These are phyloP conservation scores for Linepithema humile DNA, from an alignment of 1,140 invertebrate species.

Conservation along the genomic window DNA sequence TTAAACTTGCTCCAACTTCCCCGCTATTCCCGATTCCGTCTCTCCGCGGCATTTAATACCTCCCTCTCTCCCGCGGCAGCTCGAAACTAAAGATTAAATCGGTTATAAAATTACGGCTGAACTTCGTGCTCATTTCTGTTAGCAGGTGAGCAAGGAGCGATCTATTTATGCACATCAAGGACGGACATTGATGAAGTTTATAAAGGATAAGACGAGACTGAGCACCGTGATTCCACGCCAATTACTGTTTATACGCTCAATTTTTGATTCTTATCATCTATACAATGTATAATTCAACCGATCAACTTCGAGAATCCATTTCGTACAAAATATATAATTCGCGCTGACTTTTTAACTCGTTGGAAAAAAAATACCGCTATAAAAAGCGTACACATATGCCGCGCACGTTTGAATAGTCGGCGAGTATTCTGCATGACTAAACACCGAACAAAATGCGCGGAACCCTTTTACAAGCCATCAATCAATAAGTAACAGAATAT, in stretches of 20 bases:
- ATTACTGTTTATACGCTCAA: background rate
- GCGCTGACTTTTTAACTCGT: background rate
- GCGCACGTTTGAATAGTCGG: constrained; percentile 39
- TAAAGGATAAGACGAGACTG: constrained; percentile 9
- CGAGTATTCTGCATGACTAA: constrained; percentile 79
- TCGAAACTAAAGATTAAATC: constrained; percentile 74
- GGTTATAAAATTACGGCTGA: constrained; percentile 80
- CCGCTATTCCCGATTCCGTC: constrained; percentile 60
- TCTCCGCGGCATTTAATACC: constrained; percentile 46
- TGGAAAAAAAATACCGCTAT: constrained; percentile 33
- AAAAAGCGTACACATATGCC: constrained; percentile 15
- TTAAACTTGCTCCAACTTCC: constrained; percentile 65
- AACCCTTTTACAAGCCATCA: constrained; percentile 79
- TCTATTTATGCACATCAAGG: constrained; percentile 52
- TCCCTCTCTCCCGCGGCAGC: constrained; percentile 18
- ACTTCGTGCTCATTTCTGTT: constrained; percentile 70
- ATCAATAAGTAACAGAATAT: constrained; percentile 72
- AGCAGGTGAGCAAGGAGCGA: constrained; percentile 67
- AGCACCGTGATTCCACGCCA: constrained; percentile 10
- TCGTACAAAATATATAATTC: background rate
- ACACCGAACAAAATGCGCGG: constrained; percentile 72
- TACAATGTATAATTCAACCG: background rate
- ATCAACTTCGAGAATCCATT: background rate
- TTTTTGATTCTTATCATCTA: background rate
- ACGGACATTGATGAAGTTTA: constrained; percentile 68